Conservation (phyloP, 2,797 vertebrate species). For the Clarias platycephalus region DNA sequence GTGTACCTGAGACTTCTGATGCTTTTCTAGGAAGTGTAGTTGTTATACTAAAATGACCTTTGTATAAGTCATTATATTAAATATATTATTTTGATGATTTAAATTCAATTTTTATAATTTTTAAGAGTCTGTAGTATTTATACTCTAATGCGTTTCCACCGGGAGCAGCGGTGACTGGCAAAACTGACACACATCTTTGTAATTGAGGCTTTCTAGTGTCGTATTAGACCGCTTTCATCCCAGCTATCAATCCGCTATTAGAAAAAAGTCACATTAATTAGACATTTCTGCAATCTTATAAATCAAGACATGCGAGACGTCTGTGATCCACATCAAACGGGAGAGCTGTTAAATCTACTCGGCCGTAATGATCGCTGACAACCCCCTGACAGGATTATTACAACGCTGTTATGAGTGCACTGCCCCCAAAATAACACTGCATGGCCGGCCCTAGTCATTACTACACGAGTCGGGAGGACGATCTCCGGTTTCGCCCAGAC, state of each 20-base stretch:
- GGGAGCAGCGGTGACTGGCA: slow-evolving; percentile 23
- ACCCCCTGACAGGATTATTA: slow-evolving; percentile 48
- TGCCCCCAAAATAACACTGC: slow-evolving; percentile 47
- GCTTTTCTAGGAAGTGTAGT: too few relatives aligned
- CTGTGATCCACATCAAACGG: slow-evolving; percentile 29
- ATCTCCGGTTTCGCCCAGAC: slow-evolving; percentile 32
- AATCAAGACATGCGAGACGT: slow-evolving; percentile 40
- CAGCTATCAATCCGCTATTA: slow-evolving; percentile 41
- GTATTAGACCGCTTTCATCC: slow-evolving; percentile 41
- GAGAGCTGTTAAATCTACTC: slow-evolving; percentile 45
- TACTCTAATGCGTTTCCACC: neutral
- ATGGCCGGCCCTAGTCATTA: slow-evolving; percentile 44
- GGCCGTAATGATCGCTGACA: slow-evolving; percentile 44
- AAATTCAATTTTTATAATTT: neutral
- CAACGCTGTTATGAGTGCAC: slow-evolving; percentile 36
- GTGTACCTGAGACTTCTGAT: too few relatives aligned
- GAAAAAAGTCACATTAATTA: slow-evolving; percentile 32
- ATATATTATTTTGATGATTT: too few relatives aligned
- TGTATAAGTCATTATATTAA: too few relatives aligned
- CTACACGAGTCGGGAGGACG: slow-evolving; percentile 36
- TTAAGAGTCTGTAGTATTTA: neutral
- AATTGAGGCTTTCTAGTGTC: slow-evolving; percentile 41
- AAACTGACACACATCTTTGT: slow-evolving; percentile 39
- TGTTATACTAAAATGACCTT: too few relatives aligned
- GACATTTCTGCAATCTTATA: slow-evolving; percentile 41